Percentiles rank a stretch among this genome's conserved stretches.
Evolutionary conservation across 2,797 vertebrate species (phyloP).

Genomic region (Molossus molossus): DNA sequence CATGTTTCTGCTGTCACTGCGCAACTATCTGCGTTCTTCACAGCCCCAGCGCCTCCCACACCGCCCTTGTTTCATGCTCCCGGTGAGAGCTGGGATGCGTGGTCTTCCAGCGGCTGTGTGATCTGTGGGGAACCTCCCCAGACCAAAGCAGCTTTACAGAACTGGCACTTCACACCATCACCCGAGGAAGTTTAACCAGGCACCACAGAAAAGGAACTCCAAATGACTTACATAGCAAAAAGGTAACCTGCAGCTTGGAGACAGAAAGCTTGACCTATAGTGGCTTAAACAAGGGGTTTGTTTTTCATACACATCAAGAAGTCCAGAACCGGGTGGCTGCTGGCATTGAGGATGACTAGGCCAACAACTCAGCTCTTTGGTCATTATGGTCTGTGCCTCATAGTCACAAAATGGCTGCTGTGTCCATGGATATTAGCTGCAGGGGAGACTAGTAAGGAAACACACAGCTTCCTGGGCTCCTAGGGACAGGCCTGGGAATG

Average conservation of each 20-base stretch:
- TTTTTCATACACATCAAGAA: background rate
- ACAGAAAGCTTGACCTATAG: background rate
- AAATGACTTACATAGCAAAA: background rate
- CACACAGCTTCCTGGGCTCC: background rate
- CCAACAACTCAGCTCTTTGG: background rate
- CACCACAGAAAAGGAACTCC: background rate
- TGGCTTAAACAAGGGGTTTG: background rate
- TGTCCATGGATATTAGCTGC: background rate
- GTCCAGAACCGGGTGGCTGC: background rate
- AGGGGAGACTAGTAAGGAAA: background rate
- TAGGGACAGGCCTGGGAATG: background rate
- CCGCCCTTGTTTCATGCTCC: constrained; percentile 20
- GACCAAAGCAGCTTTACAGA: background rate
- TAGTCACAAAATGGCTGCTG: constrained; percentile 44
- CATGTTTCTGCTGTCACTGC: background rate
- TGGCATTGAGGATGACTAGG: background rate
- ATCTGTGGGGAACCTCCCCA: constrained; percentile 33
- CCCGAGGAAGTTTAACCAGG: background rate
- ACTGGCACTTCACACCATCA: background rate
- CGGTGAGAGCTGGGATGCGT: background rate
- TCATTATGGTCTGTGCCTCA: constrained; percentile 1
- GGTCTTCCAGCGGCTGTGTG: background rate
- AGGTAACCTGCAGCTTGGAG: background rate
- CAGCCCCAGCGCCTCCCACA: background rate
- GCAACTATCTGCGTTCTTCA: background rate